Conservation (phyloP, 2,113 vertebrate genomes). For the Rana temporaria region DNA sequence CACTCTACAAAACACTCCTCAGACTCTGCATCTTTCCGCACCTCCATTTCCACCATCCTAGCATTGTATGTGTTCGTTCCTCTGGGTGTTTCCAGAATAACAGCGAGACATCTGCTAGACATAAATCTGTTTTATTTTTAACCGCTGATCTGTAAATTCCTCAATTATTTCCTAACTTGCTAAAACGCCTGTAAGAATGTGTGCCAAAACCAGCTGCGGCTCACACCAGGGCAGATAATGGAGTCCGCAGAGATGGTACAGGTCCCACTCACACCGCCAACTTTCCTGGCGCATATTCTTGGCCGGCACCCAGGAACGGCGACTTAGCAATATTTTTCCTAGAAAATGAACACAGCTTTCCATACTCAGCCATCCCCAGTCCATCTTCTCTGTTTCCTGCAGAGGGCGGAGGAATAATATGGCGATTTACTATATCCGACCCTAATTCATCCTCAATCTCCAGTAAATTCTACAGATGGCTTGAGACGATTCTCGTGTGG, state of each 20-base stretch:
- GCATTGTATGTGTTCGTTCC: neutral
- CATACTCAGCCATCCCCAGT: neutral
- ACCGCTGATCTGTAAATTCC: neutral
- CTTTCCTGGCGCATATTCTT: neutral
- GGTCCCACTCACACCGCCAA: neutral
- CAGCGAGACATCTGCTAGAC: neutral
- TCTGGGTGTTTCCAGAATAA: neutral
- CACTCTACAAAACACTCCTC: no score
- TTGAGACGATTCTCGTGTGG: neutral
- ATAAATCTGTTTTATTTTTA: no score
- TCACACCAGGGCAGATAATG: neutral
- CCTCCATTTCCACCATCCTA: no score
- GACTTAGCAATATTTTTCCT: neutral
- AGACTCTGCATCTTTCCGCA: no score
- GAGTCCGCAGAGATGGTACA: neutral
- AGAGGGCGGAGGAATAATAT: neutral
- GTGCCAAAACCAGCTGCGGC: neutral
- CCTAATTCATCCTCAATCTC: neutral
- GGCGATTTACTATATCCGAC: neutral
- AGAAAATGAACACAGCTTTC: neutral
- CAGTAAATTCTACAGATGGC: constrained; percentile 25
- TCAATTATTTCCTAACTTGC: constrained; percentile 2
- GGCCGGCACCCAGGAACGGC: neutral
- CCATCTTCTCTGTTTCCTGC: neutral
- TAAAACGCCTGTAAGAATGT: neutral